Evolutionary conservation across 2,888 invertebrate species (phyloP).

Genomic region (Lucinisca nassula): DNA sequence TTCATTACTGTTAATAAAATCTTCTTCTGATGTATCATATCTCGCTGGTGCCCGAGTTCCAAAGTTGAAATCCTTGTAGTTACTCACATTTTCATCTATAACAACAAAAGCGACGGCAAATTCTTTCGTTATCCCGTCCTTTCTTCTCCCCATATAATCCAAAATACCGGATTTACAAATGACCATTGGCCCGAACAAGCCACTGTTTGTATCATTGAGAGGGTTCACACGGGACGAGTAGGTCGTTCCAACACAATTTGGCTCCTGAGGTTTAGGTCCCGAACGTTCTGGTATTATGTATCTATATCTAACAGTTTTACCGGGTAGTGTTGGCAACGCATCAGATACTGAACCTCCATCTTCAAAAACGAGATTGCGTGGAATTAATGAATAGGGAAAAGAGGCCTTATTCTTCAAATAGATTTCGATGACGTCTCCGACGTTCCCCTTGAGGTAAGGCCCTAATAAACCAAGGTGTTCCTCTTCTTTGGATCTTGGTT

Average conservation of each 20-base stretch:
- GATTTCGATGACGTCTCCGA: slow-evolving; percentile 74
- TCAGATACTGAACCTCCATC: slow-evolving; percentile 49
- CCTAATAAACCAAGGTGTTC: slow-evolving; percentile 70
- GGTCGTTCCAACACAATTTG: slow-evolving; percentile 72
- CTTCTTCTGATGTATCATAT: slow-evolving; percentile 19
- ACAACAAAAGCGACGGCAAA: slow-evolving; percentile 77
- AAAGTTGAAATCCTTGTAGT: slow-evolving; percentile 78
- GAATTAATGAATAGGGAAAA: slow-evolving; percentile 70
- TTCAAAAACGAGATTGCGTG: slow-evolving; percentile 69
- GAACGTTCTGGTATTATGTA: slow-evolving; percentile 73
- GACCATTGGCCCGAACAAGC: slow-evolving; percentile 72
- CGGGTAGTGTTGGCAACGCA: slow-evolving; percentile 52
- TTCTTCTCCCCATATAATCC: slow-evolving; percentile 33
- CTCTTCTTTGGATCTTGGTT: slow-evolving; percentile 24
- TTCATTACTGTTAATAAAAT: slow-evolving; percentile 41
- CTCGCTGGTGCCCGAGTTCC: slow-evolving; percentile 61
- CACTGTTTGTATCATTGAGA: slow-evolving; percentile 69
- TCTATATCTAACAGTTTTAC: slow-evolving; percentile 62
- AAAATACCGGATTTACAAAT: slow-evolving; percentile 70
- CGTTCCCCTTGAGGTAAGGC: slow-evolving; percentile 78
- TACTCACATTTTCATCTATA: slow-evolving; percentile 79
- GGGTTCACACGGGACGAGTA: slow-evolving; percentile 74
- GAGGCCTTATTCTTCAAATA: slow-evolving; percentile 74
- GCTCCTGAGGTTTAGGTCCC: slow-evolving; percentile 71
- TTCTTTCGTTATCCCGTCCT: slow-evolving; percentile 63